Evolutionary conservation across 2,113 vertebrate species (phyloP), one percentile per base, ranked within the genome.

Genomic region (Diadophis punctatus): DNA sequence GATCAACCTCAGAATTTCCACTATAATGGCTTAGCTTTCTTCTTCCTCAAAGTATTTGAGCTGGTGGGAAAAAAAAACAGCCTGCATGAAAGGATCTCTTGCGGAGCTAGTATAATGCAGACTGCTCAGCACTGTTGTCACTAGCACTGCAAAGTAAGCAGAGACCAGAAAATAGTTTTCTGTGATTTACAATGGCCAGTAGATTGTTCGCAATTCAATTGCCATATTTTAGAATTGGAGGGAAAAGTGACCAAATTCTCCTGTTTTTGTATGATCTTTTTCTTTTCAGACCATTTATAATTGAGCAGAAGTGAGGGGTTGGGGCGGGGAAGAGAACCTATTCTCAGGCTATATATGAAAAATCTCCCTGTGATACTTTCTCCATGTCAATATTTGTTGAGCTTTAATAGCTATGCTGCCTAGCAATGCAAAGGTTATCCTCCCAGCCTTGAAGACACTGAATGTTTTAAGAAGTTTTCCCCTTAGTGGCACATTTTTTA

Each of bases 151-250:
- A 95, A 94, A 92, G 95, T 94, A 94, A 96, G 34, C 80, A 94
- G 92, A 89, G 94, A 22, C 74, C 84, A 25, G 86, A 94, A 93
- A 89, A 49, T 95, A 94, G 80, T 96, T 95, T 95, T 95, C 39
- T 23, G 58, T 58, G 89, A 89, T 94, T 97, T 93, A 95, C 58
- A 95, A 93, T 22, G 22, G 25, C 1, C 0, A 49, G 34, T 49
- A 93, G 39, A 86, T 95, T 95, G 92, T 95, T 95, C 58, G 93
- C 39, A 92, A 11, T 53, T 95, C 91, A 93, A 93, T 91, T 95
- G 93, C 94, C 39, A 34, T 95, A 88, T 94, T 95, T 96, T 94
- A 94, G 92, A 90, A 80, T 90, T 90, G 46, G 68, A 5, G 1
- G 9, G 5, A 25, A 86, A 92, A 93, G 85, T 84, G 93, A 93